A percentile compares a stretch with the other conserved stretches of the same genome.
Conservation (phyloP, 2,113 vertebrate genomes). For the Oncorhynchus clarkii region DNA sequence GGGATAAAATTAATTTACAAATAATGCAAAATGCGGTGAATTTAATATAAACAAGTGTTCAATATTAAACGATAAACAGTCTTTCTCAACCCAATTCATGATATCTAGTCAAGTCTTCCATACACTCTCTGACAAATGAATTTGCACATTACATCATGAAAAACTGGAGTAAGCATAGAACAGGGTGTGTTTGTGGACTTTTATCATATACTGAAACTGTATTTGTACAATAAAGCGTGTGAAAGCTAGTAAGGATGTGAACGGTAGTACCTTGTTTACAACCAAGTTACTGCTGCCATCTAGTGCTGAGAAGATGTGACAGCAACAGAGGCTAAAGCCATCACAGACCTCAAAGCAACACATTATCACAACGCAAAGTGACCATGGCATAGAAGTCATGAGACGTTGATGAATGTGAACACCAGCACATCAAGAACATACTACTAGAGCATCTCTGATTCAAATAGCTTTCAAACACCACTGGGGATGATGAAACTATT, state of each 20-base stretch:
- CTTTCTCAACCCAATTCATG: too few relatives aligned
- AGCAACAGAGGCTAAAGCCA: constrained; percentile 4
- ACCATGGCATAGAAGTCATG: not conserved
- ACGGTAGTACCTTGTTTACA: not conserved
- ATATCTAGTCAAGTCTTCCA: not conserved
- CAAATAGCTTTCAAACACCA: too few relatives aligned
- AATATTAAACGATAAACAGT: not conserved
- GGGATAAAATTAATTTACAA: not conserved
- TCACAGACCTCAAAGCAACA: not conserved
- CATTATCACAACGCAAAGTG: not conserved
- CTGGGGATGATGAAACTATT: too few relatives aligned
- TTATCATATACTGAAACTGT: not conserved
- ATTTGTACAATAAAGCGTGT: not conserved
- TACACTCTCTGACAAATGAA: not conserved
- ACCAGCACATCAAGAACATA: too few relatives aligned
- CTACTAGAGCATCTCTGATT: too few relatives aligned
- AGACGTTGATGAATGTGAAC: too few relatives aligned
- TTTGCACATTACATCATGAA: not conserved
- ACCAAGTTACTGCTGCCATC: constrained; percentile 36
- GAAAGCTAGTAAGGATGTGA: not conserved
- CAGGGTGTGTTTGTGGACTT: not conserved
- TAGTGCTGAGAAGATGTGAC: constrained; percentile 21
- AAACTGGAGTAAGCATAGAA: not conserved
- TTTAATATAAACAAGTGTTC: not conserved
- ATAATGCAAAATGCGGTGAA: not conserved